Base-by-base conservation (phyloP, 2,888 invertebrate species). In the Melipona bicolor region DNA sequence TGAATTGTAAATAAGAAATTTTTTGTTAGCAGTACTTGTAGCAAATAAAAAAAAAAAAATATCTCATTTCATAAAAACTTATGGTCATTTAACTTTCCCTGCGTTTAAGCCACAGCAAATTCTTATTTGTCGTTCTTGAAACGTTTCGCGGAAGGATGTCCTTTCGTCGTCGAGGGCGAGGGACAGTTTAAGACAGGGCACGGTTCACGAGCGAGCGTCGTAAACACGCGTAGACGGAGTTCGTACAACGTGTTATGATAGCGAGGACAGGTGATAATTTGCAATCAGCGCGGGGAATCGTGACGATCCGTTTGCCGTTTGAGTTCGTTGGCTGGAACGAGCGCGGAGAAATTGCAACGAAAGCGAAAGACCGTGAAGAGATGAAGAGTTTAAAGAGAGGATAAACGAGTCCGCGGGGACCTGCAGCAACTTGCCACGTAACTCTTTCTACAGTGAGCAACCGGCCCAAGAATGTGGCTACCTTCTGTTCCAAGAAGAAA, bases 401-500 rank as follows among this genome's bases (percentile, higher is more conserved):
- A 78, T 73, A 78, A 85, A 84, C 73, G 81, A 59, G 77, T 75
- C 85, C 83, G 74, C 59, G 75, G 77, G 79, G 84, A 85, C 73
- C 81, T 88, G 80, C 75, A 78, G 80, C 75, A 78, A 81, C 77
- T 72, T 19, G 81, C 76, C 74, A 32, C 67, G 85, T 73, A 84
- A 83, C 85, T 77, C 85, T 83, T 80, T 79, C 83, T 81, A 76
- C 67, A 85, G 77, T 32, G 79, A 64, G 77, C 77, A 79, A 85
- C 68, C 81, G 81, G 77, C 72, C 76, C 81, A 87, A 75, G 79
- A 87, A 87, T 84, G 84, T 83, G 79, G 78, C 83, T 86, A 70
- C 80, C 88, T 90, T 91, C 79, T 81, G 81, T 90, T 92, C 92
- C 89, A 67, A 91, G 92, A 92, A 93, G 90, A 89, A 89, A 90